phyloP scores from a whole-genome alignment of 1,140 invertebrate species.

The Platorchestia sp. region DNA sequence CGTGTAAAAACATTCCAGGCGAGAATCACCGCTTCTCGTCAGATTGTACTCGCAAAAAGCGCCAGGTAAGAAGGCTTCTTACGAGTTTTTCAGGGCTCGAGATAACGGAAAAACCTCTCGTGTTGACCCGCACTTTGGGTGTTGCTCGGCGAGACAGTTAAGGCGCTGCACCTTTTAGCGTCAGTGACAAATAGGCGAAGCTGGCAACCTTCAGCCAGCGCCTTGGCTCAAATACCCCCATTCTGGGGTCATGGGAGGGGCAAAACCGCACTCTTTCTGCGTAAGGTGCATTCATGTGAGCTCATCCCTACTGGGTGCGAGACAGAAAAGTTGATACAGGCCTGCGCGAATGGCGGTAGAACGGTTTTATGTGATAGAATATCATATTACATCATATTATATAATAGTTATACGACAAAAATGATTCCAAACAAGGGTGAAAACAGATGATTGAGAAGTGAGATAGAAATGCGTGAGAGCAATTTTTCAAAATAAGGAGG shows the following conservation, averaged over 20 bases:
- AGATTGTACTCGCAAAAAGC: not conserved
- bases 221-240: not conserved
- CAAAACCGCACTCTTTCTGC: not conserved
- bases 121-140: slow-evolving; percentile 17
- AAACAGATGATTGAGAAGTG: not conserved
- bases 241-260: not conserved
- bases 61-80: not conserved
- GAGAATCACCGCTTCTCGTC: not conserved
- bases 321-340: not conserved
- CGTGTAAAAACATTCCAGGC: not conserved
- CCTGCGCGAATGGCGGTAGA: not conserved
- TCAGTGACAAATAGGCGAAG: slow-evolving; percentile 27
- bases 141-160: slow-evolving; percentile 11
- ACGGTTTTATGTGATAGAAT: no score
- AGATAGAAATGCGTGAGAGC: not conserved
- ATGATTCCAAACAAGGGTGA: no score
- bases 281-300: not conserved
- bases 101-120: slow-evolving; percentile 6
- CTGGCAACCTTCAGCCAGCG: not conserved
- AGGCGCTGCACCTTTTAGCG: slow-evolving; percentile 18
- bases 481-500: no score
- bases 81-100: not conserved
- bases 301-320: not conserved
- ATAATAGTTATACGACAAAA: no score
- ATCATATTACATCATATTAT: no score